Evolutionary conservation across 1,140 invertebrate species (phyloP), one percentile per base, ranked within the genome.

Genomic region (Eulimnadia texana): DNA sequence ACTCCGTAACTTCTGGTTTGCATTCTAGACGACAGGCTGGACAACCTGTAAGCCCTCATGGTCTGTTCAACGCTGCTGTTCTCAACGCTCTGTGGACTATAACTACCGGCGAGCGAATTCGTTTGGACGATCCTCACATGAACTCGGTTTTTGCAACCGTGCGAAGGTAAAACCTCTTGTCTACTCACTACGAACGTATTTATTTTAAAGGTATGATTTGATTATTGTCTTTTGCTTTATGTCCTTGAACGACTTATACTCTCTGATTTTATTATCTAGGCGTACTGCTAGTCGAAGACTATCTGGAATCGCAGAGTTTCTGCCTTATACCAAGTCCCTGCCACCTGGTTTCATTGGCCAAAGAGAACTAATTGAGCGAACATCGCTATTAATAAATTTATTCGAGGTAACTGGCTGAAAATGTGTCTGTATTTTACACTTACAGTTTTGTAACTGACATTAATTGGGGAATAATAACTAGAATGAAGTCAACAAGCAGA

Each of bases 81-180:
- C 20, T 58, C 24, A 58, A 58, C 20, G 56, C 56, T 10, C 25
- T 58, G 23, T 58, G 56, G 56, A 20, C 56, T 1, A 58, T 58
- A 13, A 58, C 56, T 10, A 58, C 56, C 11, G 56, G 56, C 1
- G 56, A 58, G 20, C 20, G 56, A 24, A 28, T 58, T 29, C 33
- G 19, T 9, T 11, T 24, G 20, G 25, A 22, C 11, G 27, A 58
- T 58, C 33, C 33, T 42, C 6, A 42, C 16, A 42, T 42, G 33
- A 42, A 42, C 16, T 42, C 33, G 16, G 16, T 42, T 6, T 16
- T 42, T 9, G 16, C 6, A 16, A 42, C 6, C 6, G 6, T 42
- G 16, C 6, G 33, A 42, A 42, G 33, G 33, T 42, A 42, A 42
- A 16, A 42, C 33, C 16, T 9, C 16, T 9, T 42, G 33, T 42